Evolutionary conservation across 2,797 vertebrate species (phyloP), one percentile per base, ranked within the genome.

Genomic region (Meda fulgida): DNA sequence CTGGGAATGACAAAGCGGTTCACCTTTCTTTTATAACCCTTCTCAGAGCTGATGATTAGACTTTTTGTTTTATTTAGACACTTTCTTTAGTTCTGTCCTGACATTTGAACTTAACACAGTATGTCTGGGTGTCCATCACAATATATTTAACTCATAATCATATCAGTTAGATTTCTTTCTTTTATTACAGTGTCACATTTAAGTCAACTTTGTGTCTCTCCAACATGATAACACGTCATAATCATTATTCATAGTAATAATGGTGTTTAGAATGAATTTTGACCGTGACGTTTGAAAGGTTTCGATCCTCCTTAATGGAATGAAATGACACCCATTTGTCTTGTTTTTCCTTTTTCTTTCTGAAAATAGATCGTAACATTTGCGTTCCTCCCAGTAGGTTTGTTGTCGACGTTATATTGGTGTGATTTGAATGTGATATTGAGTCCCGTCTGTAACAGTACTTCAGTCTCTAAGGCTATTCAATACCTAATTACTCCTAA

Each of bases 401-500:
- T 40, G 29, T 53, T 79, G 58, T 65, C 1, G 5, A 2, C 40
- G 46, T n/a, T n/a, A 36, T 11, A 76, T 23, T n/a, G 53, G 77
- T 46, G 77, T 48, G 38, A 7, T 63, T 65, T 65, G 76, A 34
- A 18, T 26, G 80, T 38, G 18, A 81, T 31, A 53, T 23, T 69
- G 63, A 18, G 40, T 11, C 80, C 58, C 86, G 83, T 73, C 46
- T 77, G 40, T 87, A 84, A 29, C 46, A 79, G 65, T 60, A 75
- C 78, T 78, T 78, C 51, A 71, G 40, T 51, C 84, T 36, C 78
- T 26, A 46, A 53, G 77, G 85, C 78, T 86, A 82, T 81, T 89
- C n/a, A 85, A 86, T 87, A 83, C 83, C 86, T 88, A 88, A 93
- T 92, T 89, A 80, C 66, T 85, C 58, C 85, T 86, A 76, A 88